phyloP scores from a whole-genome alignment of 2,888 invertebrate species.

The Sphecodes monilicornis region DNA sequence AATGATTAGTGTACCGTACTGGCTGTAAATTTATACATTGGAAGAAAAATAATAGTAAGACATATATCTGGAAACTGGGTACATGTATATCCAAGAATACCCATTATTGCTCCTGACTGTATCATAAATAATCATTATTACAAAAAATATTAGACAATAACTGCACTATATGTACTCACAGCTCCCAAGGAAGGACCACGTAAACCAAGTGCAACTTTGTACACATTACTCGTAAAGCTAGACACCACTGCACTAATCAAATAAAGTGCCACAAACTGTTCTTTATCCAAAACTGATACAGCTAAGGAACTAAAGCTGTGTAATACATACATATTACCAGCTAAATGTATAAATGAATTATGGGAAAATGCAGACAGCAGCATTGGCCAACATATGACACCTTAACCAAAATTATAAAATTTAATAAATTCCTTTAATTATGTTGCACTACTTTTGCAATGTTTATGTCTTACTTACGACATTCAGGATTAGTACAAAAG shows the following conservation, averaged over 20 bases:
- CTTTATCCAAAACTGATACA: constrained; percentile 91
- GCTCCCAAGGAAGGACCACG: constrained; percentile 95
- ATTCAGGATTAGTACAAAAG: constrained; percentile 93
- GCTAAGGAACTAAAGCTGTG: constrained; percentile 92
- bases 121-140: constrained; percentile 77
- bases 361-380: constrained; percentile 98
- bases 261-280: constrained; percentile 96
- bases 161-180: constrained; percentile 87
- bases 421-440: constrained; percentile 18
- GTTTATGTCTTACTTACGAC: constrained; percentile 86
- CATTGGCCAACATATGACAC: constrained; percentile 93
- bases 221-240: constrained; percentile 93
- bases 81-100: constrained; percentile 94
- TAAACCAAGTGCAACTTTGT: constrained; percentile 90
- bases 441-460: background rate
- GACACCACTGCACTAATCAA: constrained; percentile 95
- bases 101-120: constrained; percentile 98
- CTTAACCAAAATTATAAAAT: constrained; percentile 84
- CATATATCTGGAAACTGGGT: constrained; percentile 94
- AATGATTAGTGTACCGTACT: constrained; percentile 86
- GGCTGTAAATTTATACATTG: constrained; percentile 95
- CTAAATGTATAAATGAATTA: constrained; percentile 93
- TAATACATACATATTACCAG: constrained; percentile 98
- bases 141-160: background rate
- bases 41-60: constrained; percentile 95